Percentiles rank a stretch among this genome's conserved stretches.
Evolutionary conservation across 1,140 invertebrate genomes (phyloP).

Genomic region (Saccostrea glomerata): DNA sequence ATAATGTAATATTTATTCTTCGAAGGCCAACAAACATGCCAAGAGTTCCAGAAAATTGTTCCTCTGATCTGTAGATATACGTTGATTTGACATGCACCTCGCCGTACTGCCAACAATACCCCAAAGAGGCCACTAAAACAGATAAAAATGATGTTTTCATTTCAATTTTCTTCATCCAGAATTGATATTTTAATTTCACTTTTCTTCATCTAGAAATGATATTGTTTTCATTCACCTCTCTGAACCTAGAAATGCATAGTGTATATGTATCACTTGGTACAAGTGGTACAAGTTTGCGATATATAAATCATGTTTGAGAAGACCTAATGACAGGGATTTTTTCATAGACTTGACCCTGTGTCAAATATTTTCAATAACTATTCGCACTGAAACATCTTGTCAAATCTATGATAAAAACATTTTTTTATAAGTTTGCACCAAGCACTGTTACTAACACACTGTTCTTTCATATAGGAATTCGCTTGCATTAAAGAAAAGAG

Average conservation of each 20-base stretch:
- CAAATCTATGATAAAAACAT: not conserved
- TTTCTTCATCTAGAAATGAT: not conserved
- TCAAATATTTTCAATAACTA: not conserved
- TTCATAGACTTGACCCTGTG: no score
- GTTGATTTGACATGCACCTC: conserved; percentile 84
- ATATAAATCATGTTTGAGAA: no score
- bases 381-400: not conserved
- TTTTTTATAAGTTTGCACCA: not conserved
- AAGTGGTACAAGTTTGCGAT: no score
- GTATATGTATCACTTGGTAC: no score
- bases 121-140: conserved; percentile 89
- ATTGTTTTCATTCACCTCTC: not conserved
- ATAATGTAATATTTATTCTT: conserved; percentile 96
- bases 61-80: conserved; percentile 94
- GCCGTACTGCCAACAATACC: conserved; percentile 96
- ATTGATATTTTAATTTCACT: not conserved
- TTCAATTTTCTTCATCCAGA: not conserved
- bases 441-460: not conserved
- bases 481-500: not conserved
- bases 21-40: conserved; percentile 94
- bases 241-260: no score
- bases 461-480: not conserved
- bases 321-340: no score
- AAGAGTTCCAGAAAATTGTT: conserved; percentile 91
- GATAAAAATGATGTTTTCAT: not conserved